A percentile compares a stretch with the other conserved stretches of the same genome.
phyloP scores from a whole-genome alignment of 2,113 vertebrate species.

The Poeciliopsis occidentalis region DNA sequence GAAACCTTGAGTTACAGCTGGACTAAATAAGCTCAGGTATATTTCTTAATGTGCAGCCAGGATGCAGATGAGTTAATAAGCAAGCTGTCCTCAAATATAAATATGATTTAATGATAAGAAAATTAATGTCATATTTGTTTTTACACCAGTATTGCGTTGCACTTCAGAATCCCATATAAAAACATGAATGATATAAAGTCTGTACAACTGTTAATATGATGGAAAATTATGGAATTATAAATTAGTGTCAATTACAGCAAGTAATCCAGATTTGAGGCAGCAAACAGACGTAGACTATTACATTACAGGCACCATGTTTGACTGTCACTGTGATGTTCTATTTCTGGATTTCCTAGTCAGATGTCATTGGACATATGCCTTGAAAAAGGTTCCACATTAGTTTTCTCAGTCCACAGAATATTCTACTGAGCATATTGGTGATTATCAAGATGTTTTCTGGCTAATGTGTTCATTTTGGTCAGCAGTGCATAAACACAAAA shows the following conservation, averaged over 20 bases:
- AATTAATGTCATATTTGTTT: slow-evolving; percentile 34
- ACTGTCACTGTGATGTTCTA: neutral
- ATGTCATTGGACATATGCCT: no score
- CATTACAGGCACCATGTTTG: neutral
- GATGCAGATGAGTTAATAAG: slow-evolving; percentile 46
- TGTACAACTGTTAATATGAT: neutral
- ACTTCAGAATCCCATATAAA: slow-evolving; percentile 6
- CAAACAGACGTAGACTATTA: neutral
- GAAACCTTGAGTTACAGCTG: slow-evolving; percentile 21
- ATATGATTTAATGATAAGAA: slow-evolving; percentile 18
- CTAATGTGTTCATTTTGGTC: no score
- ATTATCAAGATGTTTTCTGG: no score
- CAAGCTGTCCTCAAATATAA: slow-evolving; percentile 33
- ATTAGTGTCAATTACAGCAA: neutral
- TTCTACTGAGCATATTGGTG: no score
- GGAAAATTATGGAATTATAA: neutral
- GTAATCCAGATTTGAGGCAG: neutral
- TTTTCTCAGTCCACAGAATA: no score
- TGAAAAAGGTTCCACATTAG: no score
- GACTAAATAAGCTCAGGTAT: slow-evolving; percentile 39
- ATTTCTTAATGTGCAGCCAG: slow-evolving; percentile 21
- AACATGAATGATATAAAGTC: neutral
- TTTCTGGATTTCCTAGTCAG: no score
- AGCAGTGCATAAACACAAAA: no score
- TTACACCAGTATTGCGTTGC: slow-evolving; percentile 27